Evolutionary conservation across 1,140 invertebrate species (phyloP).

Genomic region (Cyclina sinensis): DNA sequence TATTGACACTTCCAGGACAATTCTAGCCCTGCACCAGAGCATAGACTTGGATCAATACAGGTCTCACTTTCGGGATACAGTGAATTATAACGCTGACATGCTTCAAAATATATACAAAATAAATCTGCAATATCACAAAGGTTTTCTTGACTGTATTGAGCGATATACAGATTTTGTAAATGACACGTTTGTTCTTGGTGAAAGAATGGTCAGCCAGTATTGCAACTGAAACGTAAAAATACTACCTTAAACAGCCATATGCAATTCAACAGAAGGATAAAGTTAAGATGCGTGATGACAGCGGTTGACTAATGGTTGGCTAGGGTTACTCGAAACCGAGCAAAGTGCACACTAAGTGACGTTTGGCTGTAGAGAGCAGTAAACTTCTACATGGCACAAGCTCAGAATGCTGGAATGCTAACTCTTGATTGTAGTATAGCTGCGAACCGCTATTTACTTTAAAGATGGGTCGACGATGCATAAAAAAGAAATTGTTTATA

Average conservation of each 20-base stretch:
- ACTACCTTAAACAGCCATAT: too few species aligned
- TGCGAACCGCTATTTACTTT: too few species aligned
- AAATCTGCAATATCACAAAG: constrained; percentile 25
- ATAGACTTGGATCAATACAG: not conserved
- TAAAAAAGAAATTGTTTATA: too few species aligned
- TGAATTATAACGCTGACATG: constrained; percentile 21
- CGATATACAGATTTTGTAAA: constrained; percentile 18
- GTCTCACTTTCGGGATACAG: constrained; percentile 16
- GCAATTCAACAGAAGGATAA: too few species aligned
- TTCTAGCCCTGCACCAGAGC: constrained; percentile 32
- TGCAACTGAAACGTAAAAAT: constrained; percentile 15
- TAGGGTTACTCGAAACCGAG: too few species aligned
- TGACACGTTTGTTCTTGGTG: constrained; percentile 25
- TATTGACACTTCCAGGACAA: constrained; percentile 30
- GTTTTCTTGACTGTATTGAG: constrained; percentile 41
- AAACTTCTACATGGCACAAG: too few species aligned
- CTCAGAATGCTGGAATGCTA: too few species aligned
- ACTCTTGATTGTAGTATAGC: too few species aligned
- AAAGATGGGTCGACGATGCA: too few species aligned
- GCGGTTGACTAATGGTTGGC: too few species aligned
- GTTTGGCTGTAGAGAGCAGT: too few species aligned
- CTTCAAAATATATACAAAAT: constrained; percentile 26
- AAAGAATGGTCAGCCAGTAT: not conserved
- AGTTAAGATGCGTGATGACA: not conserved
- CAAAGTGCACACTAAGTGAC: too few species aligned